Evolutionary conservation across 23 tunicate species (phyloP).

Genomic region (Styela clava): DNA sequence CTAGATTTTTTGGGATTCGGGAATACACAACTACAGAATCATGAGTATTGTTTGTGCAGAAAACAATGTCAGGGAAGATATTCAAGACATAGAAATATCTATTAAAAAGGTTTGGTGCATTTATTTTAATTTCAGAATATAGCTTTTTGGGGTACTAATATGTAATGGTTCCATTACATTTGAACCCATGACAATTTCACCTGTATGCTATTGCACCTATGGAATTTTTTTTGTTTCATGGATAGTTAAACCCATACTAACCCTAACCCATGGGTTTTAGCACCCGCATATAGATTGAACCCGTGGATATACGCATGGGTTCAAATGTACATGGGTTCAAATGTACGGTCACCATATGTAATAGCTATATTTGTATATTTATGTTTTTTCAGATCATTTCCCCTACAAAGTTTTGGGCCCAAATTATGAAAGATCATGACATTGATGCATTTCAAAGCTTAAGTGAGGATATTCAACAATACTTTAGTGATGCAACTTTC

Average conservation of each 20-base stretch:
- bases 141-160: too few species aligned
- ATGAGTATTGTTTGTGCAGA: too few species aligned
- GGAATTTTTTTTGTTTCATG: too few species aligned
- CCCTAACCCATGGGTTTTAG: too few species aligned
- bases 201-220: not conserved
- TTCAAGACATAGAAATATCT: not conserved
- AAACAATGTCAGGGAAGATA: not conserved
- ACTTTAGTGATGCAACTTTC: constrained; percentile 1
- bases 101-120: not conserved
- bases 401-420: constrained; percentile 12
- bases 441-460: not conserved
- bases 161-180: too few species aligned
- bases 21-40: too few species aligned
- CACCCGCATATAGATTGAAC: too few species aligned
- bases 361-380: not conserved
- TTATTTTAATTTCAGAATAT: not conserved
- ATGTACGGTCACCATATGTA: not conserved
- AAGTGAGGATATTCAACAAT: not conserved
- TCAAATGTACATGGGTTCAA: not conserved
- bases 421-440: not conserved
- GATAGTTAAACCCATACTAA: too few species aligned
- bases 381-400: not conserved
- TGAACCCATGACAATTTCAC: not conserved
- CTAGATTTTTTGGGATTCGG: too few species aligned
- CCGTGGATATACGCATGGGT: too few species aligned